Conservation (phyloP, 1,140 invertebrate genomes). For the Macrotrachela quadricornifera region DNA sequence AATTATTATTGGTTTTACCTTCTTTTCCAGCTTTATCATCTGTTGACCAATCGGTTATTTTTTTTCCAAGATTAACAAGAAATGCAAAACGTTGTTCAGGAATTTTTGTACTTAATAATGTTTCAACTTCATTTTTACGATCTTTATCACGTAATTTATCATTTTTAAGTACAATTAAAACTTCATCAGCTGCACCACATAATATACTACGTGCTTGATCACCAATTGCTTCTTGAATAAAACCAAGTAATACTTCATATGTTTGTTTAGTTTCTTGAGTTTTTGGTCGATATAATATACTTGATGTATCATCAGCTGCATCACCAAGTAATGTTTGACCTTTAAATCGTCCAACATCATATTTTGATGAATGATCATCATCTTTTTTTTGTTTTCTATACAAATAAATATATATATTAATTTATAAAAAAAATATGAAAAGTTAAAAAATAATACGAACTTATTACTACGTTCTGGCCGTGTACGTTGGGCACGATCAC, state of each 20-base stretch:
- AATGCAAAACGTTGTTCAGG: slow-evolving; percentile 83
- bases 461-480: slow-evolving; percentile 25
- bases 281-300: slow-evolving; percentile 80
- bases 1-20: too few species aligned
- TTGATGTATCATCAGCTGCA: slow-evolving; percentile 70
- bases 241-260: slow-evolving; percentile 79
- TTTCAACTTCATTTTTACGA: slow-evolving; percentile 69
- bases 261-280: slow-evolving; percentile 90
- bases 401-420: too few species aligned
- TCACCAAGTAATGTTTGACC: slow-evolving; percentile 33
- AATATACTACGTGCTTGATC: slow-evolving; percentile 88
- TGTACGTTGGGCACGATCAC: slow-evolving; percentile 58
- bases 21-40: slow-evolving; percentile 41
- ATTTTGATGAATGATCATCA: too few species aligned
- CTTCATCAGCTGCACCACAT: slow-evolving; percentile 93
- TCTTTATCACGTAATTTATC: slow-evolving; percentile 78
- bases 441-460: too few species aligned
- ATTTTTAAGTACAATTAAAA: slow-evolving; percentile 78
- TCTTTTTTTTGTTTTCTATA: too few species aligned
- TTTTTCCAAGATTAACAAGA: slow-evolving; percentile 83
- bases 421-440: too few species aligned
- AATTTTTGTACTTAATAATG: slow-evolving; percentile 48
- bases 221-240: slow-evolving; percentile 87
- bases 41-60: slow-evolving; percentile 87
- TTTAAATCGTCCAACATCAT: too few species aligned